phyloP scores from a whole-genome alignment of 1,140 invertebrate species.

The Eulimnadia texana region DNA sequence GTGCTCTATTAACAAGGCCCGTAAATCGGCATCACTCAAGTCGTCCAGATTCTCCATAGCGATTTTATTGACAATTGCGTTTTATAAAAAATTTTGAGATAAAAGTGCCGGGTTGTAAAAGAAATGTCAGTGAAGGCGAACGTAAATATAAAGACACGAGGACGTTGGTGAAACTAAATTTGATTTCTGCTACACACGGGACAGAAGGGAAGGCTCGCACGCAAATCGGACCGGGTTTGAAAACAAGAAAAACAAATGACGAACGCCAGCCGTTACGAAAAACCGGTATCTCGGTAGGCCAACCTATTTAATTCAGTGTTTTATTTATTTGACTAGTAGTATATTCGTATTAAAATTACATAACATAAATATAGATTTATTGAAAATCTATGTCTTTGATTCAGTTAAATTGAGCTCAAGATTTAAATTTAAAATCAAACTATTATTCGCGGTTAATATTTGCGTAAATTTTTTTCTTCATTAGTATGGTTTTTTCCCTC shows the following conservation, averaged over 20 bases:
- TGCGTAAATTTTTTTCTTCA: too few species aligned
- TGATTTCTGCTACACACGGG: neutral
- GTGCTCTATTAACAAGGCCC: constrained; percentile 18
- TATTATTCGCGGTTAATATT: too few species aligned
- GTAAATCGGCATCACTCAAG: constrained; percentile 20
- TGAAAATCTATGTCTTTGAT: neutral
- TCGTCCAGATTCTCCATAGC: constrained; percentile 12
- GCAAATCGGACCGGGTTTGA: too few species aligned
- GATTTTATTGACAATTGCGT: neutral
- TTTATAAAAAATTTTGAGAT: neutral
- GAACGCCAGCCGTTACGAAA: neutral
- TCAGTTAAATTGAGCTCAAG: neutral
- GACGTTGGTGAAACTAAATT: too few species aligned
- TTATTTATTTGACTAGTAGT: neutral
- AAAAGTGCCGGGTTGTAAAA: neutral
- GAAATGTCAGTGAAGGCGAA: neutral
- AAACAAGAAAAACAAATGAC: neutral
- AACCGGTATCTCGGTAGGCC: neutral
- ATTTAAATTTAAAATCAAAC: neutral
- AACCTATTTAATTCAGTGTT: too few species aligned
- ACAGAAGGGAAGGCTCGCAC: too few species aligned
- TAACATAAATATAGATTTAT: neutral
- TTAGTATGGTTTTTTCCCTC: too few species aligned
- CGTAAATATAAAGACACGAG: neutral
- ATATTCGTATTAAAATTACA: neutral